phyloP scores from a whole-genome alignment of 92 coral and sea anemone species.

The Paramuricea clavata region DNA sequence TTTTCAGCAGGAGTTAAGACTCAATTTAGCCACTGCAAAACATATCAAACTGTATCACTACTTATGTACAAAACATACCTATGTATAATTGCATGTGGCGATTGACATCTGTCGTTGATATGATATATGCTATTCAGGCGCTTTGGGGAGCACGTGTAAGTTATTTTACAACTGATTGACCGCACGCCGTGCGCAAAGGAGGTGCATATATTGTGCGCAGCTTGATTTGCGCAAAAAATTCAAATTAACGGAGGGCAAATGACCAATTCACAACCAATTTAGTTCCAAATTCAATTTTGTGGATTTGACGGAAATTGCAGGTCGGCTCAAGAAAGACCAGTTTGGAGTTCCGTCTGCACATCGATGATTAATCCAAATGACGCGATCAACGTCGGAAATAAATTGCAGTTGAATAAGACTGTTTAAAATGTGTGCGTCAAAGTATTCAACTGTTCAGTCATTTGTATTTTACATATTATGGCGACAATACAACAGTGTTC shows the following conservation, averaged over 20 bases:
- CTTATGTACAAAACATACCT: neutral
- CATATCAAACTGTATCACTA: too few relatives aligned
- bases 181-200: constrained; percentile 7
- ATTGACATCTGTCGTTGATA: neutral
- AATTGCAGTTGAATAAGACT: too few relatives aligned
- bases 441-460: too few relatives aligned
- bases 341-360: neutral
- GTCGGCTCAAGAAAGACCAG: neutral
- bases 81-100: neutral
- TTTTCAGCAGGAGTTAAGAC: too few relatives aligned
- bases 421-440: too few relatives aligned
- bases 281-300: neutral
- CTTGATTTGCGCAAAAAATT: constrained; percentile 2
- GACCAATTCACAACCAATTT: neutral
- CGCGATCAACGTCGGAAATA: too few relatives aligned
- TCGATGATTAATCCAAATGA: neutral
- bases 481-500: too few relatives aligned
- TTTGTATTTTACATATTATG: too few relatives aligned
- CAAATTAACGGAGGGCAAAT: neutral
- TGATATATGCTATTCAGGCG: neutral
- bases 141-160: neutral
- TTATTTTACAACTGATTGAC: neutral
- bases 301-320: neutral
- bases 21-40: too few relatives aligned
- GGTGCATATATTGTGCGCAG: neutral